Base-by-base conservation (phyloP, 1,140 invertebrate species). In the Philopotamus ludificatus region DNA sequence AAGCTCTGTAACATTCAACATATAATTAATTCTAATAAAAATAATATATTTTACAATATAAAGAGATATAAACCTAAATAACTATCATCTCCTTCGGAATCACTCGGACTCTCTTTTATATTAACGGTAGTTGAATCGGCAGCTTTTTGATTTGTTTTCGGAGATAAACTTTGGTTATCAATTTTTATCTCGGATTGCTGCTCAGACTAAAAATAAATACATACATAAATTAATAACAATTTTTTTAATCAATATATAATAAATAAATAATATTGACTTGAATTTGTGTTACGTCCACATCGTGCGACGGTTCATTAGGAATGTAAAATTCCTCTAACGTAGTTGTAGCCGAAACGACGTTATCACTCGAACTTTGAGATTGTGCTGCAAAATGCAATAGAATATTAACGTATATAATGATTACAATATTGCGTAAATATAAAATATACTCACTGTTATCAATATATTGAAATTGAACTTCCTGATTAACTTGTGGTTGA, bases 1-100 rank as follows among this genome's bases (percentile, higher is more conserved):
- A 71, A 81, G 71, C 63, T 81, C 78, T 12, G 42, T 8, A 62
- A 45, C 16, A 54, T 28, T 4, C 4, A 54, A 50, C 26, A 45
- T 10, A 39, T 57, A 60, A 21, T 45, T 60, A 45, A 60, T 22
- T 7, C 23, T 53, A 22, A 53, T 3, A 53, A n/a, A 23, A 23
- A 20, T 53, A 4, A 34, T 34, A 34, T 34, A 34, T 7, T 7
- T 7, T 34, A 34, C 4, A 34, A 34, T 7, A 34, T 12, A 34
- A 34, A 34, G 12, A 34, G 12, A 7, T 34, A 7, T 49, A 50
- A 42, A 69, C 67, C 67, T 42, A 69, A 45, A 26, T 65, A 65
- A 51, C 63, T 65, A 58, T 69, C 55, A 15, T 69, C 67, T 21
- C 65, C 67, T 16, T 66, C 65, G 1, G 22, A 51, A 8, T 66